Base-by-base conservation (phyloP, 2,797 vertebrate species). In the Sebastes minor region DNA sequence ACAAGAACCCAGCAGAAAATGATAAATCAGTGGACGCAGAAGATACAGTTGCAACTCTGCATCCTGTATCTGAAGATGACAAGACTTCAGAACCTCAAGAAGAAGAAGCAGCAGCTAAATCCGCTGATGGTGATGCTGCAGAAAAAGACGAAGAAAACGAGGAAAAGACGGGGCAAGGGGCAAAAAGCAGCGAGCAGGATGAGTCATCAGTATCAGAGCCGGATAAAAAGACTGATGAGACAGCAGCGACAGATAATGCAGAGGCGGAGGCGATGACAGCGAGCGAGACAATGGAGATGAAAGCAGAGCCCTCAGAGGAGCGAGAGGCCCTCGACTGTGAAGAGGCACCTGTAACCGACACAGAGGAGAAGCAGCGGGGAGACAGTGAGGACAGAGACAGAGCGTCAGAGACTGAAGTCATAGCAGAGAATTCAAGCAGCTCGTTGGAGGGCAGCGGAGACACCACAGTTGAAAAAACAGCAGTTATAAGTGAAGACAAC, bases 271-370 rank as follows among this genome's bases (percentile, higher is more conserved):
- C 49, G 14, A 60, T 57, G 77, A 79, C 84, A 70, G 69, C 49
- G 10, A 80, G 60, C 11, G 81, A 88, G 79, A 87, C 74, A 75
- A 61, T 63, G 76, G 86, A 91, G 81, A 90, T 88, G 35, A 91
- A 90, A 86, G 87, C 87, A 67, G 89, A 90, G 78, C 65, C 85
- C 69, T 85, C 84, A 42, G 90, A 86, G 78, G 89, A 88, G 70
- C 87, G 3, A 84, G 86, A 90, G 84, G 85, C 89, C 81, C 81
- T 91, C 74, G 42, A 63, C 78, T 65, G 56, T 90, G 90, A 92
- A 89, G 88, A 92, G 81, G 78, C 80, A 73, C 80, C 88, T 89
- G 85, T 68, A 79, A 64, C 56, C 33, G 64, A 80, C 76, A 55
- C 71, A 80, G 86, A 89, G 56, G 6, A 74, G 65, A 77, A 22